These are phyloP conservation scores for Drosophila falleni DNA, from an alignment of 2,888 invertebrate genomes.

Conservation along the genomic window DNA sequence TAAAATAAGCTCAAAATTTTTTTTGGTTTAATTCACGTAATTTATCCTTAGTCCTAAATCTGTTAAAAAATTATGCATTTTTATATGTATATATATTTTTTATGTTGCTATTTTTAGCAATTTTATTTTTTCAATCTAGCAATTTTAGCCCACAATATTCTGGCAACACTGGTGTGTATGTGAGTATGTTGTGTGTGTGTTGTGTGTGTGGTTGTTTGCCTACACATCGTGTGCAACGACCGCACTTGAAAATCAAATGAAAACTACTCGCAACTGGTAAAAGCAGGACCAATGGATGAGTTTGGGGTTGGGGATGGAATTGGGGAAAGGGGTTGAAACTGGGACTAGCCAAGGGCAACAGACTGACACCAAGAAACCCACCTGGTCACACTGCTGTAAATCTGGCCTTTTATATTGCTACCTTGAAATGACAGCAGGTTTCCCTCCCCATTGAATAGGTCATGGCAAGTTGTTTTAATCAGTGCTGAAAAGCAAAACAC, in stretches of 20 bases:
- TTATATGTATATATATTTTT: no score
- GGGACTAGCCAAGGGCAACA: constrained; percentile 37
- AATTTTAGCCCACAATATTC: no score
- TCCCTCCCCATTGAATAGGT: constrained; percentile 8
- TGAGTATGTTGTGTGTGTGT: neutral
- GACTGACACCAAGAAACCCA: constrained; percentile 44
- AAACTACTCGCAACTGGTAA: constrained; percentile 45
- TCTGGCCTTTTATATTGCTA: constrained; percentile 53
- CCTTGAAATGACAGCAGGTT: constrained; percentile 30
- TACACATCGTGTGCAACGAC: constrained; percentile 42
- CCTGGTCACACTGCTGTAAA: constrained; percentile 46
- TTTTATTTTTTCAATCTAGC: no score
- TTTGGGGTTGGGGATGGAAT: neutral
- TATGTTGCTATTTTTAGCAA: no score
- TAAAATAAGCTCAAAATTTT: no score
- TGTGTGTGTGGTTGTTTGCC: constrained; percentile 30
- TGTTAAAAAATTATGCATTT: no score
- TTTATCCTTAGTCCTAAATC: no score
- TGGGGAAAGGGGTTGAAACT: neutral
- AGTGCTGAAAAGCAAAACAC: constrained; percentile 1
- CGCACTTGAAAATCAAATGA: constrained; percentile 61
- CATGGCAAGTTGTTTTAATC: constrained; percentile 22
- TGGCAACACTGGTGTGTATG: no score
- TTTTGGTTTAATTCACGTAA: no score
- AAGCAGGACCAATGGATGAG: neutral